These are phyloP conservation scores for Coracopsis vasa DNA, from an alignment of 2,113 vertebrate species.

Conservation along the genomic window DNA sequence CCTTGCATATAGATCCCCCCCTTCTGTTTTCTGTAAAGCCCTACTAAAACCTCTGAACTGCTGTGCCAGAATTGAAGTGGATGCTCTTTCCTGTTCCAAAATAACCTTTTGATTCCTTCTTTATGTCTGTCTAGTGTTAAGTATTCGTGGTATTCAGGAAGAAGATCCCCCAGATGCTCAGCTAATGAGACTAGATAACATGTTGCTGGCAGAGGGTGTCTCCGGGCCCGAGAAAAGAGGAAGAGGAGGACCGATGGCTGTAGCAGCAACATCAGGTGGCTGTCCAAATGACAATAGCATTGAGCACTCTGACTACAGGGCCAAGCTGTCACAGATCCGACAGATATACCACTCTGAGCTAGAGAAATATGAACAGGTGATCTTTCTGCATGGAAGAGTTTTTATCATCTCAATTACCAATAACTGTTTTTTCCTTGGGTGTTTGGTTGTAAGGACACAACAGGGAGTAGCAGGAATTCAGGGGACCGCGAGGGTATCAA, in stretches of 20 bases:
- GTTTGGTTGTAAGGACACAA: not conserved
- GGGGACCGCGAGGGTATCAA: not conserved
- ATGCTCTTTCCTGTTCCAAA: not conserved
- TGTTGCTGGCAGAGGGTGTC: conserved; percentile 88
- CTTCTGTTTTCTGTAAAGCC: not conserved
- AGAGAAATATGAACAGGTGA: conserved; percentile 93
- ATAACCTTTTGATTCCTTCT: not conserved
- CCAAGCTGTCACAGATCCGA: conserved; percentile 89
- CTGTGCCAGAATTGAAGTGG: not conserved
- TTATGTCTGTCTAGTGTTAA: conserved; percentile 78
- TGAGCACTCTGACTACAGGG: conserved; percentile 91
- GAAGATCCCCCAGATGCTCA: conserved; percentile 87
- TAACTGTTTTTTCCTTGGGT: conserved; percentile 20
- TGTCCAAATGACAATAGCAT: conserved; percentile 88
- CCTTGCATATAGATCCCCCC: not conserved
- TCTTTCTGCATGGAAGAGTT: conserved; percentile 72
- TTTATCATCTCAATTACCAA: conserved; percentile 59
- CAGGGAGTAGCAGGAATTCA: not conserved
- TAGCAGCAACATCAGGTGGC: conserved; percentile 85
- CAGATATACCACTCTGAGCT: conserved; percentile 92
- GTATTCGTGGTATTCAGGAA: conserved; percentile 84
- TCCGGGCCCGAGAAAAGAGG: conserved; percentile 87
- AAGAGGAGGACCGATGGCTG: conserved; percentile 81
- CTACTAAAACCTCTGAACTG: not conserved
- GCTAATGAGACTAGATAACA: conserved; percentile 89